These are phyloP conservation scores for Bungarus multicinctus DNA, from an alignment of 2,113 vertebrate genomes.

Conservation along the genomic window DNA sequence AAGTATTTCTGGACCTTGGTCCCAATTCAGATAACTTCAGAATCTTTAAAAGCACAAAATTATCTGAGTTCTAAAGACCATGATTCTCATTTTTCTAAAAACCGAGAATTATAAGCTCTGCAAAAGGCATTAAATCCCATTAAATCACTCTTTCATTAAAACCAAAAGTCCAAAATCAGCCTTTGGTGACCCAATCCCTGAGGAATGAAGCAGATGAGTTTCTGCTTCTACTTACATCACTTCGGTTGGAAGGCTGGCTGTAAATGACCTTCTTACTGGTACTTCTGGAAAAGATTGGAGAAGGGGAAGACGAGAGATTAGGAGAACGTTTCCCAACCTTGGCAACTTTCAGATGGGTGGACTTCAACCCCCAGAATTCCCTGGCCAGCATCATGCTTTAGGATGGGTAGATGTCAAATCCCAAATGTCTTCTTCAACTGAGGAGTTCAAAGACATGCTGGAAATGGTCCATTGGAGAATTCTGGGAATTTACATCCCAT, in stretches of 20 bases:
- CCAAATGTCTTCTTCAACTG: neutral
- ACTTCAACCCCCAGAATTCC: too few species aligned
- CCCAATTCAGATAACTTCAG: neutral
- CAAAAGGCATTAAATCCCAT: neutral
- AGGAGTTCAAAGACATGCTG: neutral
- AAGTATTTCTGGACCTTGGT: neutral
- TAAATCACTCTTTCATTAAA: too few species aligned
- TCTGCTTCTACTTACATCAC: constrained; percentile 57
- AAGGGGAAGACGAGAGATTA: neutral
- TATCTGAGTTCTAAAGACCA: neutral
- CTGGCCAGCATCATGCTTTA: too few species aligned
- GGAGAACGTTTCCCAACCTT: too few species aligned
- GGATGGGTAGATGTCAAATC: neutral
- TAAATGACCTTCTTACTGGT: constrained; percentile 71
- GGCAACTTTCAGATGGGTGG: too few species aligned
- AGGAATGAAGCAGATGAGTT: neutral
- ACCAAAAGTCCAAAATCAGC: neutral
- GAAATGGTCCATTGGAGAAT: neutral
- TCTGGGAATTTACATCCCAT: neutral
- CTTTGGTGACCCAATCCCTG: too few species aligned
- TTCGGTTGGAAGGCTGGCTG: constrained; percentile 65
- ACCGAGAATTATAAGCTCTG: neutral
- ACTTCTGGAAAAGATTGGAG: neutral
- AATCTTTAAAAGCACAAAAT: neutral
- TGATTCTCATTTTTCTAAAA: neutral